A percentile compares a stretch with the other conserved stretches of the same genome.
Evolutionary conservation across 1,140 invertebrate genomes (phyloP).

Genomic region (Drosophila sulfurigaster): DNA sequence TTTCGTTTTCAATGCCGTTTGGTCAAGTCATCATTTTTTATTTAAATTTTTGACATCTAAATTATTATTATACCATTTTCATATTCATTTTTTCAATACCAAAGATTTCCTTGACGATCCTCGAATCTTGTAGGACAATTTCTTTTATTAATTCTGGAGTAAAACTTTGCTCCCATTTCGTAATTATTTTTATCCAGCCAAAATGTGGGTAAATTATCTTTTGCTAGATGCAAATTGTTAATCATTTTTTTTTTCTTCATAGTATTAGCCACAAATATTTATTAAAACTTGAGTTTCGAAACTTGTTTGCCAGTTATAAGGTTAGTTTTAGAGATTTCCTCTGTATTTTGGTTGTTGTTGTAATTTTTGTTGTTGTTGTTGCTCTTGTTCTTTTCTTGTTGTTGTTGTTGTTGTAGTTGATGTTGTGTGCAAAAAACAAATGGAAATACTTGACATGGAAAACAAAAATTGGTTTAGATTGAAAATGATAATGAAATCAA

Average conservation of each 20-base stretch:
- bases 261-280: conserved; percentile 61
- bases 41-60: conserved; percentile 38
- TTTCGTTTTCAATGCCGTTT: conserved; percentile 33
- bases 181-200: conserved; percentile 46
- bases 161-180: conserved; percentile 30
- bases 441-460: conserved; percentile 36
- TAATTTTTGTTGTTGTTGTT: conserved; percentile 28
- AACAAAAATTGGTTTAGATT: conserved; percentile 67
- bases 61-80: conserved; percentile 32
- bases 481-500: conserved; percentile 47
- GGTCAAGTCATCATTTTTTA: conserved; percentile 50
- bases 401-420: conserved; percentile 45
- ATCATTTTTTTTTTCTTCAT: conserved; percentile 21
- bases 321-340: conserved; percentile 47
- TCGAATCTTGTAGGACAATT: conserved; percentile 21
- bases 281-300: conserved; percentile 68
- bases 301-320: conserved; percentile 65
- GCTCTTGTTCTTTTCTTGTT: conserved; percentile 24
- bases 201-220: conserved; percentile 40
- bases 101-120: conserved; percentile 48
- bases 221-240: conserved; percentile 32
- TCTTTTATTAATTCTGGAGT: conserved; percentile 15
- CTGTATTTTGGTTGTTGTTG: conserved; percentile 25
- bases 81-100: conserved; percentile 35
- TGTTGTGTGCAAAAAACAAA: conserved; percentile 63